A percentile compares a stretch with the other conserved stretches of the same genome.
These are phyloP conservation scores for Harmothoe impar DNA, from an alignment of 2,888 invertebrate genomes.

Conservation along the genomic window DNA sequence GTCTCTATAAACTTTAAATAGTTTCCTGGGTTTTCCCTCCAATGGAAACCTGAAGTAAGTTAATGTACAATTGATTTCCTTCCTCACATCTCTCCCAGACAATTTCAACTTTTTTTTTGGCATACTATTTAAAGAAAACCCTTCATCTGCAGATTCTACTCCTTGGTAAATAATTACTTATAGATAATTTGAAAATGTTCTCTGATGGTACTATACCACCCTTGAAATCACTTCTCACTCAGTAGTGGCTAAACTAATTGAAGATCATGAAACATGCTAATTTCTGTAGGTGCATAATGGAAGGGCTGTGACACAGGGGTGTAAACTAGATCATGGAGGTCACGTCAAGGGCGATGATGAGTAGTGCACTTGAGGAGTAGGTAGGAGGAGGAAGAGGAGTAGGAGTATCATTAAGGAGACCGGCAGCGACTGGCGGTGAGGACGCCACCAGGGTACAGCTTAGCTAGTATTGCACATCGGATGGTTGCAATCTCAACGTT, in stretches of 20 bases:
- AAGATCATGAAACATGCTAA: not conserved
- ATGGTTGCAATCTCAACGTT: conserved; percentile 56
- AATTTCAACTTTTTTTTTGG: too few relatives aligned
- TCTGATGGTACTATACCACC: not conserved
- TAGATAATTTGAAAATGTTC: not conserved
- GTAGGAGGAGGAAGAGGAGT: conserved; percentile 11
- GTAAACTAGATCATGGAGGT: conserved; percentile 7
- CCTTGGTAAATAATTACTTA: not conserved
- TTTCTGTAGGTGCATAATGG: not conserved
- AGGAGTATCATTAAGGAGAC: not conserved
- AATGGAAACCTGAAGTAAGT: too few relatives aligned
- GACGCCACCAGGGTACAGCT: conserved; percentile 16
- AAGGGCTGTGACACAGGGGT: not conserved
- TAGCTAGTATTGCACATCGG: conserved; percentile 58
- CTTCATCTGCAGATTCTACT: too few relatives aligned
- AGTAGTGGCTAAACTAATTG: not conserved
- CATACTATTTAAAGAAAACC: too few relatives aligned
- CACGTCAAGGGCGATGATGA: not conserved
- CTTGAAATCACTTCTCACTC: not conserved
- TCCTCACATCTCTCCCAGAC: too few relatives aligned
- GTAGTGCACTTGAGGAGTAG: conserved; percentile 7
- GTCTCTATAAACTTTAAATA: too few relatives aligned
- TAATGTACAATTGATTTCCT: too few relatives aligned
- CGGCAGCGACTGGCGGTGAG: not conserved
- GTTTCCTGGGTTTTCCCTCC: too few relatives aligned